phyloP scores from a whole-genome alignment of 1,140 invertebrate genomes.

The Camponotus vicinus region DNA sequence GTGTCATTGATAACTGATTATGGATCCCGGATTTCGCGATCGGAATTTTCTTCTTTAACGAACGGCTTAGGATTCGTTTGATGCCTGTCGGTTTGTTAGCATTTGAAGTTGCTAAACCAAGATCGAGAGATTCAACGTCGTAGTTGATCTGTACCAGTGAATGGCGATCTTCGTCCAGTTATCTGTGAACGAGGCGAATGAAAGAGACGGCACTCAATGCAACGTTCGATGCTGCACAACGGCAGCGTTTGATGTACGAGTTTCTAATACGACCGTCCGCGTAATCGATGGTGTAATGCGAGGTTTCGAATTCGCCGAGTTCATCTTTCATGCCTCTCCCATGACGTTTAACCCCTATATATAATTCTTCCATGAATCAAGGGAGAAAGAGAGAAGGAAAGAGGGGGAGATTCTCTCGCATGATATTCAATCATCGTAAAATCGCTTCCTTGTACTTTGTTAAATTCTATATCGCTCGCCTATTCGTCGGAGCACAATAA shows the following conservation, averaged over 20 bases:
- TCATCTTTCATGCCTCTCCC: conserved; percentile 22
- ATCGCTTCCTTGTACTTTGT: conserved; percentile 3
- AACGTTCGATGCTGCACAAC: not conserved
- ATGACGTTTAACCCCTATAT: conserved; percentile 24
- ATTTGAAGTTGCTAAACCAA: conserved; percentile 31
- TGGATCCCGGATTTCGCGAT: not conserved
- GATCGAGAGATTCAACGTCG: conserved; percentile 28
- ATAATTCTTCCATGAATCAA: conserved; percentile 29
- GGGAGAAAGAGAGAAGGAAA: too few relatives aligned
- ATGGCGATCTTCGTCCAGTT: conserved; percentile 29
- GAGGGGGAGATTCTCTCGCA: conserved; percentile 22
- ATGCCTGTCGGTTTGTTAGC: conserved; percentile 25
- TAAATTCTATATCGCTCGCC: conserved; percentile 3
- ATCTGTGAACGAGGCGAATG: not conserved
- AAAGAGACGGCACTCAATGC: not conserved
- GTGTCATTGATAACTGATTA: too few relatives aligned
- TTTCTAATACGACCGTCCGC: conserved; percentile 39
- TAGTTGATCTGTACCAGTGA: conserved; percentile 10
- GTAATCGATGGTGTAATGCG: conserved; percentile 43
- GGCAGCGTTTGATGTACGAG: conserved; percentile 22
- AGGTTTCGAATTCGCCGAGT: conserved; percentile 24
- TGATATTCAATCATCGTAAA: conserved; percentile 18
- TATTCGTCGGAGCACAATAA: not conserved
- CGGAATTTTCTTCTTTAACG: conserved; percentile 14
- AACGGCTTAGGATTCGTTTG: conserved; percentile 5